Percentiles rank a stretch among this genome's conserved stretches.
Conservation (phyloP, 2,797 vertebrate genomes). For the Channa striata region DNA sequence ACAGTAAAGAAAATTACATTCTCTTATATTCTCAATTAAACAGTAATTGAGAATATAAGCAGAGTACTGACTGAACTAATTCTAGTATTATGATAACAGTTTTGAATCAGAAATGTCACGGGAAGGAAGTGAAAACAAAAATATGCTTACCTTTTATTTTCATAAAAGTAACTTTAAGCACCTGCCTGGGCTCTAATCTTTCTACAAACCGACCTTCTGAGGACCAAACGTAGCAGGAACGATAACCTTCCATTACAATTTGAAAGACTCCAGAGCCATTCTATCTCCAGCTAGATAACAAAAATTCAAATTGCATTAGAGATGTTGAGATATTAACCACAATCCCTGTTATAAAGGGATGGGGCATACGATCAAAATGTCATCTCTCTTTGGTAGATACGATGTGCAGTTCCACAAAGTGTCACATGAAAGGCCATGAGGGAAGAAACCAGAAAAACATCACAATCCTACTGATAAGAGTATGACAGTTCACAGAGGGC, state of each 20-base stretch:
- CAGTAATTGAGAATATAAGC: too few relatives aligned
- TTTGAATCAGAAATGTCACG: not conserved
- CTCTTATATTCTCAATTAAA: too few relatives aligned
- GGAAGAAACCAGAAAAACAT: conserved; percentile 33
- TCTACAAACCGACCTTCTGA: not conserved
- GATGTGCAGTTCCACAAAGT: conserved; percentile 32
- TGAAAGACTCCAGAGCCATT: conserved; percentile 8
- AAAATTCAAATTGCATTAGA: conserved; percentile 26
- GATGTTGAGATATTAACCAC: conserved; percentile 33
- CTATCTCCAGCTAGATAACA: not conserved
- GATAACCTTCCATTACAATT: conserved; percentile 8
- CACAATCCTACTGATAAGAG: conserved; percentile 61
- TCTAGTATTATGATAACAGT: not conserved
- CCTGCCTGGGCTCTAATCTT: not conserved
- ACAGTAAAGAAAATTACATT: too few relatives aligned
- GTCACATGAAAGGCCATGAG: conserved; percentile 41
- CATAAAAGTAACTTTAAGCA: not conserved
- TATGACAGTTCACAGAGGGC: conserved; percentile 65
- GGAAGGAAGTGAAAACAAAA: not conserved
- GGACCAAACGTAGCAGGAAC: not conserved
- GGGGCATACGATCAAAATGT: conserved; percentile 21
- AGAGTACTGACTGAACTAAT: too few relatives aligned
- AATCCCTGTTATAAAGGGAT: conserved; percentile 25
- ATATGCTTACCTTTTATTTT: not conserved
- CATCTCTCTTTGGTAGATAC: conserved; percentile 45